Percentiles rank a stretch among this genome's conserved stretches.
phyloP scores from a whole-genome alignment of 2,113 vertebrate species.

The Carassius gibelio region DNA sequence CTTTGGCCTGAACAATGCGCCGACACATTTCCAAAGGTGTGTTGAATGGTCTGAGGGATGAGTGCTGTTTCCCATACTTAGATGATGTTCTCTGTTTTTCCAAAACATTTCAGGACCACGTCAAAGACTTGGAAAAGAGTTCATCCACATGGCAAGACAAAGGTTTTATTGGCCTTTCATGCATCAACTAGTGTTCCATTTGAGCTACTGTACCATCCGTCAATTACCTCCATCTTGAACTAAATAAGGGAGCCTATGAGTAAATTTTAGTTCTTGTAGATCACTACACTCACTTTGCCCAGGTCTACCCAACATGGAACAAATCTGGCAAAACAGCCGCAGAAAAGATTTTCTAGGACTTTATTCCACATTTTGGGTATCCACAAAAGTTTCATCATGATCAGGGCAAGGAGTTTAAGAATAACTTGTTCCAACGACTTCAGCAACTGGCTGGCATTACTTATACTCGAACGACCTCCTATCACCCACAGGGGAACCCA shows the following conservation, averaged over 20 bases:
- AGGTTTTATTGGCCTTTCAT: constrained; percentile 50
- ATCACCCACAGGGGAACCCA: background rate
- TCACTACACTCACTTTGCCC: background rate
- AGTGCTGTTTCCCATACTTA: constrained; percentile 22
- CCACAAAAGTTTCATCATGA: background rate
- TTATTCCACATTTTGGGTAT: background rate
- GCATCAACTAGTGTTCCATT: constrained; percentile 17
- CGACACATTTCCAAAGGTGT: constrained; percentile 8
- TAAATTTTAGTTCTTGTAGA: background rate
- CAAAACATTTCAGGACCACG: background rate
- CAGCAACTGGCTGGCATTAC: background rate
- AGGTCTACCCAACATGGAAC: background rate
- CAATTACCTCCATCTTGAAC: constrained; percentile 32
- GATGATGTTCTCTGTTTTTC: constrained; percentile 33
- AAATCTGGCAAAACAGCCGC: background rate
- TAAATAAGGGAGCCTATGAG: constrained; percentile 11
- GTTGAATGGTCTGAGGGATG: background rate
- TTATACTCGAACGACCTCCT: background rate
- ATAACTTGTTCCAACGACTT: background rate
- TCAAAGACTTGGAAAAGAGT: background rate
- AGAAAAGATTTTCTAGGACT: background rate
- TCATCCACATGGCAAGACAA: background rate
- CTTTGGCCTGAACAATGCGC: background rate
- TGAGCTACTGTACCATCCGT: constrained; percentile 38
- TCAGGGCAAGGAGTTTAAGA: background rate